phyloP scores from a whole-genome alignment of 2,888 invertebrate genomes.

The Himalopsyche anomala region DNA sequence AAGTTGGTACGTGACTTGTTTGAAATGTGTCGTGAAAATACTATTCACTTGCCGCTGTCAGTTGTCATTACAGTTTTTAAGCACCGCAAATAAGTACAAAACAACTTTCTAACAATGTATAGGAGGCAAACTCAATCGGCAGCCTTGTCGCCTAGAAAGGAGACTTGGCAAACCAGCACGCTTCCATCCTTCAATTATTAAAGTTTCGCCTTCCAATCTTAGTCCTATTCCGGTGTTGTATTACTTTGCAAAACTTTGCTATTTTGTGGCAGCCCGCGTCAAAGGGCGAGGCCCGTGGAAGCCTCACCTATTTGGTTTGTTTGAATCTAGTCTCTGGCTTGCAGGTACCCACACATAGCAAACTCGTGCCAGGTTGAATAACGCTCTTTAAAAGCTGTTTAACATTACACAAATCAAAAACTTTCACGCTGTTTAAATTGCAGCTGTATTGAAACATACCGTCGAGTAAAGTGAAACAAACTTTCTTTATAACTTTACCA shows the following conservation, averaged over 20 bases:
- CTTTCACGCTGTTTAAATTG: constrained; percentile 6
- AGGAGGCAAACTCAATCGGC: constrained; percentile 18
- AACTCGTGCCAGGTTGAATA: not conserved
- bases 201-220: constrained; percentile 54
- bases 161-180: constrained; percentile 27
- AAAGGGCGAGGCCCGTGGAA: constrained; percentile 5
- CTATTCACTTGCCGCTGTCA: not conserved
- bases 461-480: not conserved
- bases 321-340: not conserved
- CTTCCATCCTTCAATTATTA: constrained; percentile 55
- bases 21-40: too few relatives aligned
- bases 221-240: constrained; percentile 49
- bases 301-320: constrained; percentile 11
- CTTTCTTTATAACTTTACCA: not conserved
- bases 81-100: not conserved
- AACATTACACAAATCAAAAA: constrained; percentile 37
- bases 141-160: not conserved
- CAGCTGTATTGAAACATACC: constrained; percentile 6
- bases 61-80: constrained; percentile 14
- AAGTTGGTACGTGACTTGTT: too few relatives aligned
- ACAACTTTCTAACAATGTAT: constrained; percentile 22
- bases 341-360: not conserved
- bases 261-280: constrained; percentile 41
- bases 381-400: not conserved
- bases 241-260: constrained; percentile 51